Evolutionary conservation across 92 coral and sea anemone species (phyloP).

Genomic region (Siderastrea radians): DNA sequence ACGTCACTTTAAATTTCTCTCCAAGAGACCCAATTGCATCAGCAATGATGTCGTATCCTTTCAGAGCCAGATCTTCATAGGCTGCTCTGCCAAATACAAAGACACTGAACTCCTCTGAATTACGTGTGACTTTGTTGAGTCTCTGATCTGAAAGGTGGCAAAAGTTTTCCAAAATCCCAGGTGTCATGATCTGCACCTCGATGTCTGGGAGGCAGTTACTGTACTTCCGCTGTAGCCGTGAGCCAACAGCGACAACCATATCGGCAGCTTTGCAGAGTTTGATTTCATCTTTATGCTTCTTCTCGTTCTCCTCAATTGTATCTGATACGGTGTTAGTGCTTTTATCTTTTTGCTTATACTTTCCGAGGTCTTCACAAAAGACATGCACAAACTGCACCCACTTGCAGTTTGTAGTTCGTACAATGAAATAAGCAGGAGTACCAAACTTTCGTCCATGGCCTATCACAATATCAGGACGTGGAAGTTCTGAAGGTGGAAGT

Average conservation of each 20-base stretch:
- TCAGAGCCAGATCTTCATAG: too few species aligned
- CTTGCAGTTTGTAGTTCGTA: too few species aligned
- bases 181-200: background rate
- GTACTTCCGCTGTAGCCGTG: background rate
- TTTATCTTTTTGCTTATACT: too few species aligned
- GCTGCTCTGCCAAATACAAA: slow-evolving; percentile 1
- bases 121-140: background rate
- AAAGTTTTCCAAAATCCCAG: slow-evolving; percentile 13
- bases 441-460: too few species aligned
- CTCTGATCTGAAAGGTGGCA: background rate
- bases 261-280: background rate
- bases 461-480: too few species aligned
- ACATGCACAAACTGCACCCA: too few species aligned
- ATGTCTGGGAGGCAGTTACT: background rate
- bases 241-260: slow-evolving; percentile 18
- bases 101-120: background rate
- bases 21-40: too few species aligned
- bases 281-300: background rate
- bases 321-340: background rate
- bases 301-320: background rate
- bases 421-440: too few species aligned
- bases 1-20: background rate
- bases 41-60: too few species aligned
- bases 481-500: too few species aligned
- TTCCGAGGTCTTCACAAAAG: too few species aligned